Conservation (phyloP, 1,140 invertebrate genomes). For the Scylla paramamosain region DNA sequence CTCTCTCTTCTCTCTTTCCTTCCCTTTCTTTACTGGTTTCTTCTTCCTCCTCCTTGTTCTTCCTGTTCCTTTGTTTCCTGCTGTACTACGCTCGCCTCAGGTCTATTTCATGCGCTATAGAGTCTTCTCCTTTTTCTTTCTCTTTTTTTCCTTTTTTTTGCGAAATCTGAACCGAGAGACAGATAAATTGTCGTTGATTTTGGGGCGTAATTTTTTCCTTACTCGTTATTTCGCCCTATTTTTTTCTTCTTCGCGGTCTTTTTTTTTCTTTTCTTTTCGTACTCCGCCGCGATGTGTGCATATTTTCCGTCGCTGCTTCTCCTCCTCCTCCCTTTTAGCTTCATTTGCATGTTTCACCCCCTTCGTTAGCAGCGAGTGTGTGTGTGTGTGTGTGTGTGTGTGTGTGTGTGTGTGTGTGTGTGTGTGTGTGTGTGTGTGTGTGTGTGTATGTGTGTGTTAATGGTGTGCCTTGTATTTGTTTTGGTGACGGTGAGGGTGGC, state of each 20-base stretch:
- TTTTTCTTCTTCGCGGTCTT: too few species aligned
- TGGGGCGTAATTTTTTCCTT: not conserved
- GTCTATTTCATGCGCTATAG: not conserved
- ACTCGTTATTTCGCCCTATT: too few species aligned
- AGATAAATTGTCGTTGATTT: not conserved
- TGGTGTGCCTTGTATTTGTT: too few species aligned
- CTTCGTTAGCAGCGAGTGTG: not conserved
- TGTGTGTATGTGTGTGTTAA: slow-evolving; percentile 26
- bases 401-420: slow-evolving; percentile 52
- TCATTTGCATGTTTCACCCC: not conserved
- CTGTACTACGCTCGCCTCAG: not conserved
- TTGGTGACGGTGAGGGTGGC: not conserved
- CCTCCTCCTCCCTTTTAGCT: not conserved
- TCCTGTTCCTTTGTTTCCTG: not conserved
- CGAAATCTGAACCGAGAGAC: not conserved
- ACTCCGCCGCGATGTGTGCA: not conserved
- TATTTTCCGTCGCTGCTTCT: not conserved
- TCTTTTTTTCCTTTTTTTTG: not conserved
- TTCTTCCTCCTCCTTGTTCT: not conserved
- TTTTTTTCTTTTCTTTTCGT: too few species aligned
- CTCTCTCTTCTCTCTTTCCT: not conserved
- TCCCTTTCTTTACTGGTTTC: not conserved
- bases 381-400: slow-evolving; percentile 42
- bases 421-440: slow-evolving; percentile 30
- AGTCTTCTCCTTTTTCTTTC: not conserved